Evolutionary conservation across 2,113 vertebrate genomes (phyloP), one percentile per base, ranked within the genome.

Genomic region (Camelus dromedarius): DNA sequence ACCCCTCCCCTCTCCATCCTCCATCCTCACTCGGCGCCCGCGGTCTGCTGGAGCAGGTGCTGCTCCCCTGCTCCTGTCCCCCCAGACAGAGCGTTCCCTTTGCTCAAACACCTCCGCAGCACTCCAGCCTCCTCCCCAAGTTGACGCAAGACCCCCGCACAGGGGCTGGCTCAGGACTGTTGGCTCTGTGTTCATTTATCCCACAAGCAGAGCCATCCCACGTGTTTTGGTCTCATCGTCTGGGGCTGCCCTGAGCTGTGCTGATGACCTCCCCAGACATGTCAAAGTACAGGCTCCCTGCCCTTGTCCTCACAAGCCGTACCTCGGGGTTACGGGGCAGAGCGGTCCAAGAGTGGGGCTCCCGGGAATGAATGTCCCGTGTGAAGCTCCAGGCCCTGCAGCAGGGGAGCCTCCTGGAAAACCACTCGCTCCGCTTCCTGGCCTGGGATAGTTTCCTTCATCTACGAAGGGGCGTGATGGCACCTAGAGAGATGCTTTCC

Each of bases 281-380:
- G 11, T 64, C 18, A 54, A 64, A 30, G 35, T 35, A 14, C 4
- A n/a, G 28, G 56, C 56, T 9, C 20, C 56, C 3, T 22, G 5
- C 8, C 6, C 1, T 7, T 0, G 6, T 26, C 76, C 24, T n/a
- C 2, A 0, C 9, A 10, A 38, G 8, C 58, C 48, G 24, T 3
- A 35, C 12, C 18, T 15, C 8, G 12, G 56, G 18, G 38, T 28
- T 19, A 52, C 1, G 46, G 26, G 18, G 11, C 35, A 30, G 46
- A 56, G 56, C 30, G 42, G 9, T 26, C 69, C 52, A 24, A 3
- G 42, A 46, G 82, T 3, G 2, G 12, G 48, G 11, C 56, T 22
- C 56, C 56, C 56, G 3, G 56, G 56, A 80, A 24, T 13, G 24
- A 54, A n/a, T 50, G 22, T 67, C 50, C 64, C 32, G 38, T 6